Evolutionary conservation across 1,140 invertebrate genomes (phyloP), one percentile per base, ranked within the genome.

Genomic region (Procambarus virginalis): DNA sequence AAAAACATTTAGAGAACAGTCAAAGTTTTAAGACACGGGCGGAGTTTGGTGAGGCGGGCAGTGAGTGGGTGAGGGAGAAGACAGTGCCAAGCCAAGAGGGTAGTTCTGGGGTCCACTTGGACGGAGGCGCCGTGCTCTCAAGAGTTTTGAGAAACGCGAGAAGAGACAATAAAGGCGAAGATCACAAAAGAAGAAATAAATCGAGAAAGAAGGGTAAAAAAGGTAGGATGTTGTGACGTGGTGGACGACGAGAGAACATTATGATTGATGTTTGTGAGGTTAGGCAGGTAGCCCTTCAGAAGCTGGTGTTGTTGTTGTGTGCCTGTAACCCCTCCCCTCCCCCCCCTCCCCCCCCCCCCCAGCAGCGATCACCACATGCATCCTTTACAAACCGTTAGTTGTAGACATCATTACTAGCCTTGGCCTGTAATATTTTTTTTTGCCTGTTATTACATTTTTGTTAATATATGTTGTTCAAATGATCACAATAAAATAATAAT

Each of bases 21-120:
- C 76, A 48, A 55, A 45, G 73, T 46, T 85, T 73, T 9, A 48
- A 85, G 70, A 85, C 83, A 34, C 58, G 83, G 83, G 83, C 83
- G 14, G 51, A 75, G 49, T 85, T 76, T 75, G 51, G 49, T 20
- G 45, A 85, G 60, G 70, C 76, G 70, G 70, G 73, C 8, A 64
- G 45, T 2, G 70, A 85, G 20, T 64, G 60, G 60, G 60, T 20
- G 12, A 64, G 60, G 10, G 60, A 64, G 60, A 64, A 64, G 1
- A 64, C 2, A 20, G 12, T 64, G 17, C 4, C 2, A 1, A 20
- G 60, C 60, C 60, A 20, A 20, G 20, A 20, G 60, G 17, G 60
- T 17, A 20, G 60, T 14, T 4, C 68, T 14, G 22, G 68, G 68
- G 8, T n/a, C 4, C 68, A 34, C n/a, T 1, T 73, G 68, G 22